phyloP scores from a whole-genome alignment of 2,797 vertebrate species.

The Lindbergichthys nudifrons region DNA sequence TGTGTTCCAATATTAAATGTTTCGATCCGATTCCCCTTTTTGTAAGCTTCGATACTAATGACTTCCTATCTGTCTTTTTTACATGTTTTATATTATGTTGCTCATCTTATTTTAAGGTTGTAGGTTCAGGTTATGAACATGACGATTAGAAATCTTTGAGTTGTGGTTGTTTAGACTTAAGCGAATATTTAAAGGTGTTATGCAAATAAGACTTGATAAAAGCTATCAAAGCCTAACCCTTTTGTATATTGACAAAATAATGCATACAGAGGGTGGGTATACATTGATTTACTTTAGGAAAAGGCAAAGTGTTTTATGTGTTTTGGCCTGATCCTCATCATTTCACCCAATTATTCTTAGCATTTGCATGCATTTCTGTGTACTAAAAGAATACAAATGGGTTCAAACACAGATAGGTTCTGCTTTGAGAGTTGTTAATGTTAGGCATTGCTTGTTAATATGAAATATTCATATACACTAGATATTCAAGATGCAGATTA shows the following conservation, averaged over 20 bases:
- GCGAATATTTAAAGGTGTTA: not conserved
- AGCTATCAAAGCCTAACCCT: too few species aligned
- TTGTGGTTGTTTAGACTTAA: not conserved
- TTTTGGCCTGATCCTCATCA: not conserved
- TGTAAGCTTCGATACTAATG: not conserved
- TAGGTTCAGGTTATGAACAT: not conserved
- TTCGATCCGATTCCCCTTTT: not conserved
- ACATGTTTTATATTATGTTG: not conserved
- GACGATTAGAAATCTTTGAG: not conserved
- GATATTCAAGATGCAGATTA: conserved; percentile 25
- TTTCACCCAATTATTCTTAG: too few species aligned
- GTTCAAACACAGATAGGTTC: not conserved
- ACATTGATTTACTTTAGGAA: too few species aligned
- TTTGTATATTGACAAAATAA: too few species aligned
- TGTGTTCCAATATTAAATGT: too few species aligned
- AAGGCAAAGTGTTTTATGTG: too few species aligned
- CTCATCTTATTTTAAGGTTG: too few species aligned
- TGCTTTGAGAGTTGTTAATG: not conserved
- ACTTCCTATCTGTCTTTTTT: too few species aligned
- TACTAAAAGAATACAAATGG: not conserved
- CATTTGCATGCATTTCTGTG: not conserved
- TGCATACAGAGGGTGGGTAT: too few species aligned
- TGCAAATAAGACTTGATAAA: too few species aligned
- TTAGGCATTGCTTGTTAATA: conserved; percentile 1
- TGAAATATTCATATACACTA: conserved; percentile 19